Conservation (phyloP, 2,888 invertebrate genomes). For the Ceriagrion tenellum region DNA sequence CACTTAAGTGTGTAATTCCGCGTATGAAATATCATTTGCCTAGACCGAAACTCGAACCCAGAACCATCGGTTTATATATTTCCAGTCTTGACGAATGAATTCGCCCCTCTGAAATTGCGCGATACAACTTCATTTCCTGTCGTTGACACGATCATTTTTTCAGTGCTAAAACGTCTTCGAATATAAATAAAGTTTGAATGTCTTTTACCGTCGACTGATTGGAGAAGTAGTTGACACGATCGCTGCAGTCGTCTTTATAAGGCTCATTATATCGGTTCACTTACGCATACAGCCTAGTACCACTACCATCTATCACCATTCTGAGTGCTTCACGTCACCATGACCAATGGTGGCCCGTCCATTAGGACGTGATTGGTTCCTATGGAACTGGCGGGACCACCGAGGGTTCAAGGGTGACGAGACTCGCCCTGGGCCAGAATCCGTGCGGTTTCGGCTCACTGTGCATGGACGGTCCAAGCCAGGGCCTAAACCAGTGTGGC, state of each 20-base stretch:
- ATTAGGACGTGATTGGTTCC: constrained; percentile 27
- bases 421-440: not conserved
- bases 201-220: not conserved
- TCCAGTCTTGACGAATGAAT: too few species aligned
- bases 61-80: too few species aligned
- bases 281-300: not conserved
- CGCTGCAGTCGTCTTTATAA: not conserved
- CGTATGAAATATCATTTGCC: too few species aligned
- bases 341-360: not conserved
- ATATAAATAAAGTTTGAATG: too few species aligned
- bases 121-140: too few species aligned
- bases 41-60: too few species aligned
- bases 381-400: not conserved
- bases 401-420: not conserved
- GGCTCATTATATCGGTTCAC: not conserved
- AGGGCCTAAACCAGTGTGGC: not conserved
- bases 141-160: too few species aligned
- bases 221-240: not conserved
- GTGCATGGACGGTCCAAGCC: not conserved
- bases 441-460: not conserved
- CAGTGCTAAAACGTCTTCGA: too few species aligned
- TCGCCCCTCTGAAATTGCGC: too few species aligned
- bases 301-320: not conserved
- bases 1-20: too few species aligned
- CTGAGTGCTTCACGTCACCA: not conserved